Base-by-base conservation (phyloP, 1,140 invertebrate genomes). In the Drosophila setifemur region DNA sequence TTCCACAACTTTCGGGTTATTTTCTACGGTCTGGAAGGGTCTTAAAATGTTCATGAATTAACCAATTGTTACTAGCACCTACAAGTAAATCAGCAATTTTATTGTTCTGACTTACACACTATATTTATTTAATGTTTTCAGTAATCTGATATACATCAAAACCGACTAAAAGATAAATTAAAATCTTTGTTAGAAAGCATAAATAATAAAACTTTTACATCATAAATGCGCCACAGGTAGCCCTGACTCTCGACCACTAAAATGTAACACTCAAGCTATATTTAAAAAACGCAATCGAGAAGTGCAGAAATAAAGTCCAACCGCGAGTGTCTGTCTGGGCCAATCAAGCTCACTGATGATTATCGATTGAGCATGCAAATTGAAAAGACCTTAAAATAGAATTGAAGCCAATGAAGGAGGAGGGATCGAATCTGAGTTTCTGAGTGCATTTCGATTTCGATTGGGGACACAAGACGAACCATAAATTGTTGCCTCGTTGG, bases 381-480 rank as follows among this genome's bases (percentile, higher is more conserved):
- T 86, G 73, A 86, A 86, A 86, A 86, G 81, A 81, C 81, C 82
- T 86, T 69, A 58, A 86, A 86, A 86, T 76, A 76, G 73, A 86
- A 86, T 86, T 86, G 72, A 85, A 79, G 55, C 60, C 79, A 83
- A 83, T 83, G 53, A 83, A 85, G 37, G 35, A 23, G 63, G 53
- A 37, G 33, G 28, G 26, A 21, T 73, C 55, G 31, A 52, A 67
- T 58, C 64, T 47, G 44, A 44, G 23, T 23, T 19, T 12, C 19
- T 43, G 55, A 55, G 50, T 83, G 78, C 78, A 64, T 47, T 77
- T 74, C 64, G 79, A 85, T 79, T 64, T 63, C 25, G 25, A 48
- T 64, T 78, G 61, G 44, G 60, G 64, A 50, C 57, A 73, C 66
- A 63, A 58, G 45, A 33, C 21, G 11, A 29, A 14, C 16, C 68